Evolutionary conservation across 2,888 invertebrate species (phyloP), one percentile per base, ranked within the genome.

Genomic region (Phengaris alcon): DNA sequence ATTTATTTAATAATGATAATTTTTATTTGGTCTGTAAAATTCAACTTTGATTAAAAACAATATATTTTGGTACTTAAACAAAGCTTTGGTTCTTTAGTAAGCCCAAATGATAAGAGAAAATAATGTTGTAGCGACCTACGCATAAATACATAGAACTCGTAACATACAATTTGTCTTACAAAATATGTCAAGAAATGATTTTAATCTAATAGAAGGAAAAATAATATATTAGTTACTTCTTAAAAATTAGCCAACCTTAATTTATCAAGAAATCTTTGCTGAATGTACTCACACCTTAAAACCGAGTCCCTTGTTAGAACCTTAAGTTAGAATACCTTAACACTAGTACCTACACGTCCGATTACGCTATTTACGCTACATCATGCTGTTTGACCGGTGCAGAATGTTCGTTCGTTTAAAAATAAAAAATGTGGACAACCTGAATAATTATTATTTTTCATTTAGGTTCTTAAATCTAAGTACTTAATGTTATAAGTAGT

Each of bases 231-330:
- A 54, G 15, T 57, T 57, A 22, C 13, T 59, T 15, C 9, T 22
- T 3, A 10, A 59, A 22, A 59, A 10, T 9, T 22, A 59, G 22
- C 22, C 59, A 59, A 59, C 59, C 22, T 22, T 15, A 9, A 59
- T 59, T 59, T 59, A 48, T 48, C 6, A 48, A 48, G 48, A 48
- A 48, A 22, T 22, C 59, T 59, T 59, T 22, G 59, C 70, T 75
- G 44, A 75, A 76, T 70, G 55, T 57, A 74, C 76, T 76, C 84
- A 83, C 81, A 81, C 80, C 84, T 85, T 85, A 84, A 75, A 80
- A 80, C 79, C 79, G 52, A 81, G 81, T 86, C 85, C 86, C 85
- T 88, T 88, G 86, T 87, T 85, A 85, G 84, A 80, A 85, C 83
- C 82, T 84, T 84, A 83, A 81, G 81, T 82, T 82, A 79, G 82